Evolutionary conservation across 2,797 vertebrate genomes (phyloP), one percentile per base, ranked within the genome.

Genomic region (Phrynocephalus forsythii): DNA sequence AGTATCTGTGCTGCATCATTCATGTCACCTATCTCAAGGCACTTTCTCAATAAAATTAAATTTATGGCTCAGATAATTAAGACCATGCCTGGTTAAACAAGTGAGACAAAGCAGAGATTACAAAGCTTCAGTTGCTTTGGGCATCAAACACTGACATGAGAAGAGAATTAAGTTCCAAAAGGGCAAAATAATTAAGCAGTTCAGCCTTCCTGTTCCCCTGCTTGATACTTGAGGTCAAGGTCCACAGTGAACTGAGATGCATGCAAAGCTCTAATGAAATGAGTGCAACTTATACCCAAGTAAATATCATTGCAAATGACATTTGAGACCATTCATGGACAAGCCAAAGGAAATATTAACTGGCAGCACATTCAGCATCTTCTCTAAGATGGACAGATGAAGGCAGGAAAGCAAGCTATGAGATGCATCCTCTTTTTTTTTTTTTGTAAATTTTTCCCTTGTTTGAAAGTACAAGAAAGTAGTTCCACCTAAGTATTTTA

Each of bases 51-150:
- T 38, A 85, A 88, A 91, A 85, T 92, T 87, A 90, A 85, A 92
- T 88, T 90, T 93, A 66, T 44, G 66, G 85, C 38, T 91, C 87
- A 26, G 5, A 73, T 91, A 94, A 95, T 85, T 91, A 92, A 88
- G 82, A 83, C n/a, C 26, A 82, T 90, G 84, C 79, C 26, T 89
- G 72, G 73, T 93, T 94, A 93, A 91, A 92, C 82, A 95, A 88
- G 92, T 56, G 82, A 93, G 88, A 84, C 79, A 38, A 87, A 85
- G 76, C 66, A 80, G 89, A 91, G 84, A 85, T 73, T 5, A 79
- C 83, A 89, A 87, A 91, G 60, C 79, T 28, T 52, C 56, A 67
- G 68, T 78, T 33, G 69, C 72, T 88, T 6, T 87, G 81, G 81
- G 1, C 81, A 44, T 88, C 68, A 44, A 81, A 87, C 13, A 63